Evolutionary conservation across 2,797 vertebrate genomes (phyloP).

Genomic region (Argyrosomus regius): DNA sequence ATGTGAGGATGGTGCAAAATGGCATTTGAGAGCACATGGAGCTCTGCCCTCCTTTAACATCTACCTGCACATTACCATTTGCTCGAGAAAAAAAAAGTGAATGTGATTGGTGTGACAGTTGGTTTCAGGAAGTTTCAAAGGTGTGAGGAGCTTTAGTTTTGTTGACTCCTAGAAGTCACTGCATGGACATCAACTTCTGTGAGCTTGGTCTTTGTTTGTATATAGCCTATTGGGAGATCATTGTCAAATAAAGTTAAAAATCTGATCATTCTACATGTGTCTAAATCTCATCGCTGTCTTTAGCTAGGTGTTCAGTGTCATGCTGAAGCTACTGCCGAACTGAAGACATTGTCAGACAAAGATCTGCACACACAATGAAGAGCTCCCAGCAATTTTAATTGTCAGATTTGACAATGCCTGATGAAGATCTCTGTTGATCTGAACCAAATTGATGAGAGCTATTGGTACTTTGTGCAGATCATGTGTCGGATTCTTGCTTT

Average conservation of each 20-base stretch:
- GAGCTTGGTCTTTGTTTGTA: not conserved
- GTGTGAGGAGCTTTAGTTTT: not conserved
- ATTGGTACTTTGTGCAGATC: too few relatives aligned
- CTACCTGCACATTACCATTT: not conserved
- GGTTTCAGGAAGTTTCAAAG: constrained; percentile 7
- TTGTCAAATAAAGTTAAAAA: not conserved
- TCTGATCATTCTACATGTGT: not conserved
- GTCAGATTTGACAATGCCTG: too few relatives aligned
- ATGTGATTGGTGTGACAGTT: constrained; percentile 6
- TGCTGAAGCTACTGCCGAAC: not conserved
- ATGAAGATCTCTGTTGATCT: too few relatives aligned
- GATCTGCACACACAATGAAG: too few relatives aligned
- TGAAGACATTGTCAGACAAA: too few relatives aligned
- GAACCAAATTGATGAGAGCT: too few relatives aligned
- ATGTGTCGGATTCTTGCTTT: too few relatives aligned
- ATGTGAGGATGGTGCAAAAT: constrained; percentile 25
- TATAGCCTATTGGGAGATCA: not conserved
- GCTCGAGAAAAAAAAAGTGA: not conserved
- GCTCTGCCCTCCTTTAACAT: constrained; percentile 24
- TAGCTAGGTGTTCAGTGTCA: not conserved
- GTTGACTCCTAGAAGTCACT: not conserved
- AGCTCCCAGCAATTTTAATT: too few relatives aligned
- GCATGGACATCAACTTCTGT: not conserved
- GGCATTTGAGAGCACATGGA: constrained; percentile 8
- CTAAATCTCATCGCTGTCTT: not conserved